Evolutionary conservation across 2,113 vertebrate species (phyloP).

Genomic region (Uria lomvia): DNA sequence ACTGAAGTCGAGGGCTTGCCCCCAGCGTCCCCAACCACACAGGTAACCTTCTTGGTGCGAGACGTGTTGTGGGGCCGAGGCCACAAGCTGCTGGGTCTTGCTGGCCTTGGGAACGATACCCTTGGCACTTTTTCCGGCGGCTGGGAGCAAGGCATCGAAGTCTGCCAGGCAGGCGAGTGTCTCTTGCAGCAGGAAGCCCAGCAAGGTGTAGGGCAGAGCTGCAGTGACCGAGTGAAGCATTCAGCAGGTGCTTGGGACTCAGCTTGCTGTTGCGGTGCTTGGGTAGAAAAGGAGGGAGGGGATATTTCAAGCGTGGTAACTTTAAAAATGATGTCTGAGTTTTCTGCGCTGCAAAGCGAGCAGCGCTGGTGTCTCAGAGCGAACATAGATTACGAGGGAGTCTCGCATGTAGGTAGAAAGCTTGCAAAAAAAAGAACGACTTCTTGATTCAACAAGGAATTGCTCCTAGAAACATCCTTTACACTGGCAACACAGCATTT

Average conservation of each 20-base stretch:
- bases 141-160: background rate
- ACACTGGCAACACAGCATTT: constrained; percentile 39
- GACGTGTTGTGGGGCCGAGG: background rate
- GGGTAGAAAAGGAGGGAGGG: background rate
- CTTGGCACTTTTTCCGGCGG: background rate
- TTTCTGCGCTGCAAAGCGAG: constrained; percentile 1
- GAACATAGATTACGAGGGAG: background rate
- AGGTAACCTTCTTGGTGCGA: constrained; percentile 68
- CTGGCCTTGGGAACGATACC: background rate
- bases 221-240: background rate
- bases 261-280: background rate
- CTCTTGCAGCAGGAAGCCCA: background rate
- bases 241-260: background rate
- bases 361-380: background rate
- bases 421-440: background rate
- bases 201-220: background rate
- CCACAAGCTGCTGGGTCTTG: background rate
- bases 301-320: background rate
- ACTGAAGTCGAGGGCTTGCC: constrained; percentile 78
- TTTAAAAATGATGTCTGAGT: background rate
- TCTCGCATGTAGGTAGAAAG: constrained; percentile 25
- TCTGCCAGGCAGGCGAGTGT: background rate
- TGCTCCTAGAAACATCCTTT: constrained; percentile 30
- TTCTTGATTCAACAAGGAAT: constrained; percentile 2
- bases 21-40: constrained; percentile 77